These are phyloP conservation scores for Zaprionus vittiger DNA, from an alignment of 1,140 invertebrate genomes.

Conservation along the genomic window DNA sequence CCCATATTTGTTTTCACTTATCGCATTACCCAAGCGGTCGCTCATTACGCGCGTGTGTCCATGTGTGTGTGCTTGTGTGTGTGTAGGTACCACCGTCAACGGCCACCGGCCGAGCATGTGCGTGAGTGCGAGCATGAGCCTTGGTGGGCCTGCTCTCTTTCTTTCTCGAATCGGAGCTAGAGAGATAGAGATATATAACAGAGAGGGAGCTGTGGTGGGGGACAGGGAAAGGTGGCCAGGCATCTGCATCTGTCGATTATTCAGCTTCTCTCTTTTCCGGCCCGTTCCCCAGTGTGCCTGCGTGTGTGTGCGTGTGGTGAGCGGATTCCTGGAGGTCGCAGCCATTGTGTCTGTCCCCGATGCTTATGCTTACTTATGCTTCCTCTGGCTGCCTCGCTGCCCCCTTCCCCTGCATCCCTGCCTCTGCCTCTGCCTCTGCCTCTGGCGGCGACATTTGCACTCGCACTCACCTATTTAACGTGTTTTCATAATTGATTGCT, in stretches of 20 bases:
- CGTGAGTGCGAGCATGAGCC: constrained; percentile 26
- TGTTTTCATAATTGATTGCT: constrained; percentile 83
- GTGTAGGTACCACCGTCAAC: constrained; percentile 19
- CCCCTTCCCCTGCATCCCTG: neutral
- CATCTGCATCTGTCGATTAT: constrained; percentile 70
- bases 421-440: constrained; percentile 1
- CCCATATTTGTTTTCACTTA: constrained; percentile 77
- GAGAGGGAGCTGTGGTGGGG: neutral
- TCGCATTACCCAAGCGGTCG: constrained; percentile 59
- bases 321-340: constrained; percentile 41
- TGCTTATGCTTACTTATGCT: constrained; percentile 25
- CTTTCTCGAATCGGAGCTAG: neutral
- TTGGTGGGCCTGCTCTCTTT: constrained; percentile 41
- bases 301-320: constrained; percentile 17
- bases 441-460: constrained; percentile 64
- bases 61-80: neutral
- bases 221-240: neutral
- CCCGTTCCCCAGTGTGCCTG: constrained; percentile 7
- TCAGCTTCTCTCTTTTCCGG: constrained; percentile 43
- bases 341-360: constrained; percentile 26
- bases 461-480: constrained; percentile 80
- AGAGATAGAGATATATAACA: constrained; percentile 1
- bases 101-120: constrained; percentile 20
- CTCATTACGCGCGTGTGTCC: constrained; percentile 33
- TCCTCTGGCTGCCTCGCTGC: constrained; percentile 8